phyloP scores from a whole-genome alignment of 2,888 invertebrate species.

The Microctonus hyperodae region DNA sequence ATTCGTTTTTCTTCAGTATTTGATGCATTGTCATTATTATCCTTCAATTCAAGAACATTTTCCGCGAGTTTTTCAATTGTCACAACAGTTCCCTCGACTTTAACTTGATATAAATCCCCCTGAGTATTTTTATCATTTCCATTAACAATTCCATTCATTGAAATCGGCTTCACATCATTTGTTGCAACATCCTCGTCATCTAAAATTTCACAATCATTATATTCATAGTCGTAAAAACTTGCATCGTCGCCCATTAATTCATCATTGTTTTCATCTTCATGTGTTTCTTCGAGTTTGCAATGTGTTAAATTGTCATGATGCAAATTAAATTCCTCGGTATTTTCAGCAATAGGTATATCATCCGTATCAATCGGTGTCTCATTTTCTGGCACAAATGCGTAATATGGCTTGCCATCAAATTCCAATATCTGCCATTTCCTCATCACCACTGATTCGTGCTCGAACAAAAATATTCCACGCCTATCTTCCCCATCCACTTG shows the following conservation, averaged over 20 bases:
- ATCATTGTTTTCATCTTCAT: slow-evolving; percentile 38
- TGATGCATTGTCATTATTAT: not conserved
- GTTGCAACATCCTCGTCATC: slow-evolving; percentile 31
- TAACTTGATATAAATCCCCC: slow-evolving; percentile 54
- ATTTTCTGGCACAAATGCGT: slow-evolving; percentile 59
- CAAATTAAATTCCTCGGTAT: slow-evolving; percentile 9
- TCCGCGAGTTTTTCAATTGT: slow-evolving; percentile 49
- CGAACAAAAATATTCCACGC: slow-evolving; percentile 58
- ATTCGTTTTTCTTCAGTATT: not conserved
- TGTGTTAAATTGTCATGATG: slow-evolving; percentile 2
- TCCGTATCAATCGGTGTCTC: slow-evolving; percentile 49
- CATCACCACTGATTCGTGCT: slow-evolving; percentile 58
- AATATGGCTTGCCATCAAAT: slow-evolving; percentile 60
- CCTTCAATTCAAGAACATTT: slow-evolving; percentile 23
- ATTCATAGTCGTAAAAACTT: slow-evolving; percentile 39
- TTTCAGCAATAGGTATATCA: slow-evolving; percentile 40
- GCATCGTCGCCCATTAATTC: slow-evolving; percentile 33
- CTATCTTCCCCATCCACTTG: slow-evolving; percentile 35
- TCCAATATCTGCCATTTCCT: slow-evolving; percentile 61
- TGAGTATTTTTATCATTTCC: slow-evolving; percentile 14
- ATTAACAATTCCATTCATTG: slow-evolving; percentile 39
- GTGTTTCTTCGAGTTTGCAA: slow-evolving; percentile 16
- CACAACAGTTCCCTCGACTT: slow-evolving; percentile 51
- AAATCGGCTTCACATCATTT: slow-evolving; percentile 41
- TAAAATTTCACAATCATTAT: slow-evolving; percentile 34